These are phyloP conservation scores for Drosophila emarginata DNA, from an alignment of 2,888 invertebrate genomes.

Conservation along the genomic window DNA sequence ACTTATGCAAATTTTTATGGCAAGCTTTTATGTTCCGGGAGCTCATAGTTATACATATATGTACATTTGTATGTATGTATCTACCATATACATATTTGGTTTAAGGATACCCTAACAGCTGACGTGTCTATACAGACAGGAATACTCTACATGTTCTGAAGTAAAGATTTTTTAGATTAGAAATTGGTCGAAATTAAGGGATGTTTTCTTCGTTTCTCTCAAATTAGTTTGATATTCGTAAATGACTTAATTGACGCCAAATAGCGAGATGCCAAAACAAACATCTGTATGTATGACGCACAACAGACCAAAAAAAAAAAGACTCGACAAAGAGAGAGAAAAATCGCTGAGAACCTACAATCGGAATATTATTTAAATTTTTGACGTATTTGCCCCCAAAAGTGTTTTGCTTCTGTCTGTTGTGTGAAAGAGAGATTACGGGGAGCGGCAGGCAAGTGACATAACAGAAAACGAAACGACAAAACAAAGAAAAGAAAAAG, in stretches of 20 bases:
- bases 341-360: not conserved
- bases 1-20: slow-evolving; percentile 39
- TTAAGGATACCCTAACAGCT: no score
- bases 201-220: not conserved
- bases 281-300: not conserved
- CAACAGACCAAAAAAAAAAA: not conserved
- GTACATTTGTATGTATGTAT: no score
- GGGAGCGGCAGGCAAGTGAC: slow-evolving; percentile 25
- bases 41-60: not conserved
- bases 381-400: slow-evolving; percentile 21
- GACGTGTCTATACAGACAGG: no score
- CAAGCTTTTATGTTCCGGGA: slow-evolving; percentile 8
- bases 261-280: not conserved
- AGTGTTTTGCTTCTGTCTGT: slow-evolving; percentile 12
- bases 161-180: no score
- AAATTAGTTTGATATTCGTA: not conserved
- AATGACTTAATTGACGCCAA: not conserved
- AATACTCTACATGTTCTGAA: no score
- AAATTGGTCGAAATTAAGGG: not conserved
- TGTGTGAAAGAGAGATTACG: not conserved
- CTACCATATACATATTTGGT: no score
- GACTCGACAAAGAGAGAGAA: not conserved
- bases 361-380: slow-evolving; percentile 20
- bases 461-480: slow-evolving; percentile 37
- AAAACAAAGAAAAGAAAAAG: slow-evolving; percentile 15